phyloP scores from a whole-genome alignment of 2,888 invertebrate species.

The Acanthococcus lagerstroemiae region DNA sequence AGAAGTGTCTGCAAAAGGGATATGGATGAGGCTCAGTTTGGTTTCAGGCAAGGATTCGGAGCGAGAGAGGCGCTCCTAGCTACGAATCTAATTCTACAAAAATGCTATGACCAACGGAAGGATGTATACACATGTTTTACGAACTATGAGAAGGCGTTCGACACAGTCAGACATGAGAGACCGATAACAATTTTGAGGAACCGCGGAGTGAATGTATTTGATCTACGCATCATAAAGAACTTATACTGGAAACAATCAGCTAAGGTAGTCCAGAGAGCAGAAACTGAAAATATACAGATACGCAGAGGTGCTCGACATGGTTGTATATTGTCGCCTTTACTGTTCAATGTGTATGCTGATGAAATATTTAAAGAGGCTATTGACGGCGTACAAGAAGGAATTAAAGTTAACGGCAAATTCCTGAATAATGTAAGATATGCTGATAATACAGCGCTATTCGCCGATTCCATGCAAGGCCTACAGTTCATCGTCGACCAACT shows the following conservation, averaged over 20 bases:
- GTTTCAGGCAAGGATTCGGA: background rate
- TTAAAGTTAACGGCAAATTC: too few relatives aligned
- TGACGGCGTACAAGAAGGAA: background rate
- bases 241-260: background rate
- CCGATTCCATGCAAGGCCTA: background rate
- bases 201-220: background rate
- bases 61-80: background rate
- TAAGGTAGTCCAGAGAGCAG: background rate
- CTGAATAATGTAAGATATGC: too few relatives aligned
- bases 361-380: background rate
- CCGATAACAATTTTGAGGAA: background rate
- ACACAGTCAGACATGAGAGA: background rate
- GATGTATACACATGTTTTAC: background rate
- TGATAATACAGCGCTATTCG: background rate
- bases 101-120: background rate
- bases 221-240: too few relatives aligned
- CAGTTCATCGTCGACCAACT: background rate
- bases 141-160: background rate
- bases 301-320: background rate
- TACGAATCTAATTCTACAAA: background rate
- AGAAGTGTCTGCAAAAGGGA: background rate
- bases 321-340: background rate
- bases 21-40: background rate
- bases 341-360: background rate
- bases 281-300: background rate